Percentiles rank a stretch among this genome's conserved stretches.
These are phyloP conservation scores for Dissostichus mawsoni DNA, from an alignment of 2,113 vertebrate genomes.

Conservation along the genomic window DNA sequence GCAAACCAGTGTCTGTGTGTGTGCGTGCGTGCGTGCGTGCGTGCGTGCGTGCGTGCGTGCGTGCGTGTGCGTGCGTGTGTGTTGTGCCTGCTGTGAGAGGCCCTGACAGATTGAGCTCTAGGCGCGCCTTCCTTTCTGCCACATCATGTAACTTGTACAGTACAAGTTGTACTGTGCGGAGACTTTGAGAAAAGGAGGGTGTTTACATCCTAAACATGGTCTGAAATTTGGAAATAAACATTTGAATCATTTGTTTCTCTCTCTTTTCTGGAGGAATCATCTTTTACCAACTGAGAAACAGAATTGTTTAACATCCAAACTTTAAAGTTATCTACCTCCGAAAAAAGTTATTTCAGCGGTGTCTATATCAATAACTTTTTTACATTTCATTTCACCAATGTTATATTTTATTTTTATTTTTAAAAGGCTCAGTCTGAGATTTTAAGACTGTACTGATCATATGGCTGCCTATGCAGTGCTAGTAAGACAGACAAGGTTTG, in stretches of 20 bases:
- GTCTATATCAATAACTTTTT: not conserved
- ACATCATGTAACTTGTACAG: conserved; percentile 25
- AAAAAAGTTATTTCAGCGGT: no score
- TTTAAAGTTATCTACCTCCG: not conserved
- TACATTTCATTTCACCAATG: not conserved
- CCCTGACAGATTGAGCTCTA: conserved; percentile 50
- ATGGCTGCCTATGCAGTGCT: not conserved
- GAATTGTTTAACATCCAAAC: not conserved
- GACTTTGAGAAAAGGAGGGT: conserved; percentile 38
- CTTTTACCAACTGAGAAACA: not conserved
- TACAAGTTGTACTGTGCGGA: conserved; percentile 13
- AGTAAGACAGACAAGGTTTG: not conserved
- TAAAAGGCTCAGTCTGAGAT: not conserved
- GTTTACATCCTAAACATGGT: conserved; percentile 53
- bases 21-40: conserved; percentile 7
- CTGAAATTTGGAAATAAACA: conserved; percentile 46
- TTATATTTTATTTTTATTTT: not conserved
- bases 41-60: conserved; percentile 1
- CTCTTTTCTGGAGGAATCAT: not conserved
- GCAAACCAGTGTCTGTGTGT: conserved; percentile 25
- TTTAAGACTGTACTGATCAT: not conserved
- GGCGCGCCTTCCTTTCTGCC: conserved; percentile 23
- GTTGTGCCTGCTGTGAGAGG: conserved; percentile 32
- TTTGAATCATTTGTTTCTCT: not conserved
- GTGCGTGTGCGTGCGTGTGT: conserved; percentile 2